Percentiles rank a stretch among this genome's conserved stretches.
These are phyloP conservation scores for Drosophila bocki DNA, from an alignment of 1,140 invertebrate genomes.

Conservation along the genomic window DNA sequence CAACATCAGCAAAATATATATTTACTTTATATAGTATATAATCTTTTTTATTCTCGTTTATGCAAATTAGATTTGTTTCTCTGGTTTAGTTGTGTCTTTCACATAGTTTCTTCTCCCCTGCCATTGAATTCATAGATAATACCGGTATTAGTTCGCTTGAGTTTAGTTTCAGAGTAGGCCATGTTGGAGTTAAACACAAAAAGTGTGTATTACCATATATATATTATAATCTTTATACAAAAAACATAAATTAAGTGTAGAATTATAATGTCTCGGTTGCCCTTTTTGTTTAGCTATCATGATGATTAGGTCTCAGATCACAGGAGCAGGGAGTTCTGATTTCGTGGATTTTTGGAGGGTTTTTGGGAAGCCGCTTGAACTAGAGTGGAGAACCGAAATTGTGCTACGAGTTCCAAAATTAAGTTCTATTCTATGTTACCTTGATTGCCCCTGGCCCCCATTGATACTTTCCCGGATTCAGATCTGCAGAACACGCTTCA, in stretches of 20 bases:
- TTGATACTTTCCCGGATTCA: constrained; percentile 28
- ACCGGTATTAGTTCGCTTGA: constrained; percentile 67
- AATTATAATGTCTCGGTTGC: constrained; percentile 37
- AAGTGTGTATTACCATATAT: constrained; percentile 27
- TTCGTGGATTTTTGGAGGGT: background rate
- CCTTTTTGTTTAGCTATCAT: constrained; percentile 18
- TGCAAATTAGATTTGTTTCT: constrained; percentile 70
- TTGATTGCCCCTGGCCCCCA: constrained; percentile 35
- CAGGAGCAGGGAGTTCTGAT: constrained; percentile 40
- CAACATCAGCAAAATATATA: constrained; percentile 52
- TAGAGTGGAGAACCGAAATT: constrained; percentile 28
- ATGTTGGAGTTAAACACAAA: constrained; percentile 51
- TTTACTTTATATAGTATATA: constrained; percentile 43
- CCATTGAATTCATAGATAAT: constrained; percentile 61
- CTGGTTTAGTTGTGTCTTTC: constrained; percentile 62
- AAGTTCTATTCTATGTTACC: constrained; percentile 46
- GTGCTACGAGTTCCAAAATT: constrained; percentile 55
- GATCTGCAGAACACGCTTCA: constrained; percentile 77
- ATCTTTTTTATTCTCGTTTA: constrained; percentile 47
- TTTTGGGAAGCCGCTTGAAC: constrained; percentile 11
- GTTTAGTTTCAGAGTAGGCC: constrained; percentile 58
- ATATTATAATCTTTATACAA: constrained; percentile 56
- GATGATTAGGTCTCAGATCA: constrained; percentile 40
- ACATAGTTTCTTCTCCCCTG: constrained; percentile 50
- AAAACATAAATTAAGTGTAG: constrained; percentile 66